Base-by-base conservation (phyloP, 2,797 vertebrate genomes). In the Cynopterus sphinx region DNA sequence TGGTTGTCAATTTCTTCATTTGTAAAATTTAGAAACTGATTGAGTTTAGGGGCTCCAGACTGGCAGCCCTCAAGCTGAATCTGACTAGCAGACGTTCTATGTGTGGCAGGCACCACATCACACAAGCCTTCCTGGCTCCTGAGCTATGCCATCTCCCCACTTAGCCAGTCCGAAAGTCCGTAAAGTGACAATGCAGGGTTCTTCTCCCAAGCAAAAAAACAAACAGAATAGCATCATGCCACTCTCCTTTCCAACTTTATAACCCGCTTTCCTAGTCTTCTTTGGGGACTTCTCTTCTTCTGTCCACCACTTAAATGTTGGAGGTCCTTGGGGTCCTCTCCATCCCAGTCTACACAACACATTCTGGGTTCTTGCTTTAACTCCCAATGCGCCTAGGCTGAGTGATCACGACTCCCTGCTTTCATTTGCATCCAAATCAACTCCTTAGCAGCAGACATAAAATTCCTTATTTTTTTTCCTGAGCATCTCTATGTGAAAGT, bases 51-150 rank as follows among this genome's bases (percentile, higher is more conserved):
- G 36, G 5, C 51, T 46, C 53, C 36, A 61, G 31, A 57, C n/a
- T 68, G 43, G 17, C 22, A 39, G 21, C 22, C 33, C 31, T 55
- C 53, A 74, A 36, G 31, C n/a, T 28, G 19, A 71, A 70, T 59
- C 39, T 77, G 22, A 28, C 16, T 31, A 43, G 11, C 7, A 67
- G 55, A 41, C 12, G 9, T 9, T 21, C 46, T n/a, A 1, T 6
- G 12, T 43, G 33, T 68, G 61, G 28, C 31, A 4, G 2, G 5
- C 3, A 2, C 12, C 10, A 0, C 3, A 3, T 19, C 43, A 22
- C n/a, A 11, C 9, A 22, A 26, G 10, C 46, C 55, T 77, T 12
- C 39, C 65, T 16, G 46, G 39, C 39, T 46, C 31, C 16, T 28
- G 46, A 49, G 39, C 13, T 79, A 9, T 24, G n/a, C 13, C 24